These are phyloP conservation scores for Druceiella hillmani DNA, from an alignment of 2,888 invertebrate genomes.

Conservation along the genomic window DNA sequence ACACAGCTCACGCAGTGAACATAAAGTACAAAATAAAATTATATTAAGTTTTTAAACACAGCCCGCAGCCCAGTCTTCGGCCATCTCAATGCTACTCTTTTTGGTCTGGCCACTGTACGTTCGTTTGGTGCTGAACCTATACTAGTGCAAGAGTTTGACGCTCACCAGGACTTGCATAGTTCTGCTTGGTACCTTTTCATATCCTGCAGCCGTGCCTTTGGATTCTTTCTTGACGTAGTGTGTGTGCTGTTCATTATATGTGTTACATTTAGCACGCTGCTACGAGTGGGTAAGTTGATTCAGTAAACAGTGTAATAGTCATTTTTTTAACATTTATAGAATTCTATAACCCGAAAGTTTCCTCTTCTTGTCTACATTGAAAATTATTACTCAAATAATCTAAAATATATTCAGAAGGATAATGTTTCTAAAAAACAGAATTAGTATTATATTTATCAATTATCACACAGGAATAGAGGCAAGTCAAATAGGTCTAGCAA, in stretches of 20 bases:
- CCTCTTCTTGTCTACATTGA: too few species aligned
- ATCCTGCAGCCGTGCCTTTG: conserved; percentile 58
- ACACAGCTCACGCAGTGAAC: not conserved
- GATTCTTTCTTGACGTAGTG: conserved; percentile 59
- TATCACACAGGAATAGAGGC: conserved; percentile 50
- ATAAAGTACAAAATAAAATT: not conserved
- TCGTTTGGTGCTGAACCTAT: conserved; percentile 66
- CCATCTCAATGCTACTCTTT: conserved; percentile 72
- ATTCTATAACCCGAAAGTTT: too few species aligned
- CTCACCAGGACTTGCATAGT: conserved; percentile 59
- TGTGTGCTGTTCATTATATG: conserved; percentile 58
- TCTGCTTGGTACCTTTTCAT: conserved; percentile 65
- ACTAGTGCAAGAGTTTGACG: conserved; percentile 53
- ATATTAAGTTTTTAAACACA: conserved; percentile 31
- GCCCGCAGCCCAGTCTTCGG: conserved; percentile 82
- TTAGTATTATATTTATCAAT: too few species aligned
- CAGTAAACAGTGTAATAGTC: too few species aligned
- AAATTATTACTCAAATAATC: too few species aligned
- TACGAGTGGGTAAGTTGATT: conserved; percentile 33
- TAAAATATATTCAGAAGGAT: too few species aligned
- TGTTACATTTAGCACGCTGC: conserved; percentile 58
- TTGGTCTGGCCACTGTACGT: conserved; percentile 75
- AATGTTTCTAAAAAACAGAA: too few species aligned
- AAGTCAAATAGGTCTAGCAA: conserved; percentile 57
- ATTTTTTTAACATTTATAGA: too few species aligned